Percentiles rank a stretch among this genome's conserved stretches.
Conservation (phyloP, 2,888 invertebrate genomes). For the Choreutis nemorana region DNA sequence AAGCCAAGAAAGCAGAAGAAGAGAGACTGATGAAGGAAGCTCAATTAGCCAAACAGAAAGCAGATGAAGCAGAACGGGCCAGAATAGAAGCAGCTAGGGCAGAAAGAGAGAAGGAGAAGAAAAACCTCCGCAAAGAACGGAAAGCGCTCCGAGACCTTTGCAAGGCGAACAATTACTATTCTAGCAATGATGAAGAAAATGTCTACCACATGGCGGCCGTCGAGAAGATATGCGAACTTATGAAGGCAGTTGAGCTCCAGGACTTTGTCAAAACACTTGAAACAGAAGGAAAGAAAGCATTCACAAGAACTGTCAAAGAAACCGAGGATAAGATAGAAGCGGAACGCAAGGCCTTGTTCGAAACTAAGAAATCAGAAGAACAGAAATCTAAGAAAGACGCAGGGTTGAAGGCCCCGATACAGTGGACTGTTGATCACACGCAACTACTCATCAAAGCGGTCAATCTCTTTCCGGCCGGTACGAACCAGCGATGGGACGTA, state of each 20-base stretch:
- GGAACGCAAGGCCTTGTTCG: constrained; percentile 72
- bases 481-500: constrained; percentile 92
- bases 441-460: constrained; percentile 96
- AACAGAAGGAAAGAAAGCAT: constrained; percentile 70
- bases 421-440: constrained; percentile 87
- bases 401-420: constrained; percentile 55
- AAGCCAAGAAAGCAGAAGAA: constrained; percentile 84
- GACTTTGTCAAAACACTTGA: constrained; percentile 76
- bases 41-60: constrained; percentile 76
- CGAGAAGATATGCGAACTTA: constrained; percentile 88
- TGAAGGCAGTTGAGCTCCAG: constrained; percentile 76
- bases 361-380: constrained; percentile 54
- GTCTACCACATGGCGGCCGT: constrained; percentile 89
- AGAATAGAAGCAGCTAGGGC: constrained; percentile 83
- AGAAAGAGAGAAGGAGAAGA: constrained; percentile 86
- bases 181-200: constrained; percentile 72
- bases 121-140: constrained; percentile 85
- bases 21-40: constrained; percentile 78
- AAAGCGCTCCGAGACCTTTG: constrained; percentile 81
- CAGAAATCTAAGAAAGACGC: constrained; percentile 47
- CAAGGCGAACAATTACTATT: constrained; percentile 84
- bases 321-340: constrained; percentile 80
- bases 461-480: constrained; percentile 95
- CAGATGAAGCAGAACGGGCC: constrained; percentile 83
- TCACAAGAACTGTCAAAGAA: constrained; percentile 72